Evolutionary conservation across 1,140 invertebrate species (phyloP).

Genomic region (Acromyrmex heyeri): DNA sequence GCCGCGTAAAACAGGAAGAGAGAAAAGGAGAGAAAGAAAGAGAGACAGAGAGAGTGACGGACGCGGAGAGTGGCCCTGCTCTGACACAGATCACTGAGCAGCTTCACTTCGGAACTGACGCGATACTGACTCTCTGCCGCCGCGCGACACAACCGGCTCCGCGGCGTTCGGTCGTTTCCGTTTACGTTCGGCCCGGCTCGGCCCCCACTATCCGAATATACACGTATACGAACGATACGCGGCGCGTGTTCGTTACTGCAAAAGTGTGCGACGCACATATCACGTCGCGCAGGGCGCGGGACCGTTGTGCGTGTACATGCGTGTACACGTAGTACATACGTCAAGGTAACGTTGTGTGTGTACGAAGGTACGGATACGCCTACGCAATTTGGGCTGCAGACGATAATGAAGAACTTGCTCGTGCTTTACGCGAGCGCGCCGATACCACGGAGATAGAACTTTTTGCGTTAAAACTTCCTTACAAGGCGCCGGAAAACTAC

Average conservation of each 20-base stretch:
- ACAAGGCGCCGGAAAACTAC: background rate
- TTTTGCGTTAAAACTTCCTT: conserved; percentile 20
- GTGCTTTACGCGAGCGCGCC: conserved; percentile 61
- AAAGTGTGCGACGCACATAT: conserved; percentile 8
- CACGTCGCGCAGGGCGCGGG: background rate
- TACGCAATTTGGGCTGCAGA: conserved; percentile 72
- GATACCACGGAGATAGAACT: background rate
- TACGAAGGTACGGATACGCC: conserved; percentile 71
- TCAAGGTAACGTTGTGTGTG: conserved; percentile 65
- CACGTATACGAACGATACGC: background rate
- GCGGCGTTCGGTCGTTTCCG: conserved; percentile 55
- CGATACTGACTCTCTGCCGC: conserved; percentile 76
- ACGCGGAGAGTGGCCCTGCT: conserved; percentile 73
- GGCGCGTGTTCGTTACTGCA: background rate
- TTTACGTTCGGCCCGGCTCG: conserved; percentile 67
- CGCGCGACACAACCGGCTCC: conserved; percentile 75
- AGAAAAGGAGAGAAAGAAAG: conserved; percentile 31
- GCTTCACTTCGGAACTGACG: conserved; percentile 79
- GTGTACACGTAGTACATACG: conserved; percentile 41
- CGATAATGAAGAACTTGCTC: conserved; percentile 72
- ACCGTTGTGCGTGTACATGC: background rate
- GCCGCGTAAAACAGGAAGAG: conserved; percentile 8
- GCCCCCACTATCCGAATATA: background rate
- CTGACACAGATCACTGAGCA: conserved; percentile 81
- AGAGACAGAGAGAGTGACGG: conserved; percentile 56